Base-by-base conservation (phyloP, 2,113 vertebrate genomes). In the Zosterops japonicus region DNA sequence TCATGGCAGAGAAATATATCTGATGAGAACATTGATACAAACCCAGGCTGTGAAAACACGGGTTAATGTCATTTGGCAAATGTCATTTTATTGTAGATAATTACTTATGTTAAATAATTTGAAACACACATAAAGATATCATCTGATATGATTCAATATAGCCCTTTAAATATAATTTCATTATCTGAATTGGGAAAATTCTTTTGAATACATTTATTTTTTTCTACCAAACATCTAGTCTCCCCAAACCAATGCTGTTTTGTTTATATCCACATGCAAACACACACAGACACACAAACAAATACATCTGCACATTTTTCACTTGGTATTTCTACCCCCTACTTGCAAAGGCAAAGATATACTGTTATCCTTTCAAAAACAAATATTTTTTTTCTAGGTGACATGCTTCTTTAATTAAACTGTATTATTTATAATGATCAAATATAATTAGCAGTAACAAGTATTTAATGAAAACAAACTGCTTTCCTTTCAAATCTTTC, bases 401-500 rank as follows among this genome's bases (percentile, higher is more conserved):
- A 82, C 8, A 2, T 94, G 76, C 87, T 97, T 97, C 95, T 97
- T 97, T 97, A 97, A 98, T 98, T 98, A 98, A 97, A 98, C 75
- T 67, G 53, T 95, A 96, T 97, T 97, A 95, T 98, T 97, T 97
- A 95, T 71, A 96, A 89, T 94, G 94, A 98, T 97, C 94, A 97
- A 97, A 97, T 97, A 96, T 94, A 97, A 98, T 98, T 98, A 98
- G 80, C 84, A 94, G 77, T 94, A 97, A 96, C 93, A 97, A 93
- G 94, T 98, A 93, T 95, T 97, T 98, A 98, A 98, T 97, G 96
- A 98, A 98, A 98, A 97, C 90, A 97, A 97, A 97, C 94, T 95
- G 94, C 92, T 97, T 94, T 89, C 76, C 91, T 97, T 94, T 95
- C 77, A 97, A 97, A 97, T 84, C 61, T 92, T 96, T 90, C 88